These are phyloP conservation scores for Elymnias hypermnestra DNA, from an alignment of 1,140 invertebrate genomes.

Conservation along the genomic window DNA sequence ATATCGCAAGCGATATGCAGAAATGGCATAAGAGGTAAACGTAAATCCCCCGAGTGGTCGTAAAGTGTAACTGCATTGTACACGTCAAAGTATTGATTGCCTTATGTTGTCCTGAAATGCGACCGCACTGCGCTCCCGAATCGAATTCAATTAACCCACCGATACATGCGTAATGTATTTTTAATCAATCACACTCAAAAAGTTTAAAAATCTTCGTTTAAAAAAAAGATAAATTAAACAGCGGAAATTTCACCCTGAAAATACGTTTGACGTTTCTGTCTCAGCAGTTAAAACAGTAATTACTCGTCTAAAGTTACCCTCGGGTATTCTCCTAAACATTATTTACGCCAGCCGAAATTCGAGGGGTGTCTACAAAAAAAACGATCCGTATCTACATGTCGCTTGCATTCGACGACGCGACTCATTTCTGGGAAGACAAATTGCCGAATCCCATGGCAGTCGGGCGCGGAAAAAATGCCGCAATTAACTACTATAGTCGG, in stretches of 20 bases:
- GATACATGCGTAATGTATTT: constrained; percentile 37
- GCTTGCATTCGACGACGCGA: constrained; percentile 67
- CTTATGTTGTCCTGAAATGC: constrained; percentile 41
- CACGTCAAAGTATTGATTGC: constrained; percentile 61
- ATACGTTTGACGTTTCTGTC: constrained; percentile 65
- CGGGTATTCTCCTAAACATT: constrained; percentile 65
- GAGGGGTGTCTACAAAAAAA: constrained; percentile 65
- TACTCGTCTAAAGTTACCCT: constrained; percentile 70
- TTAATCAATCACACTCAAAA: constrained; percentile 29
- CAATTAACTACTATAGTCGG: constrained; percentile 61
- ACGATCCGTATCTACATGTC: constrained; percentile 63
- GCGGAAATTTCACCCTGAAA: constrained; percentile 37
- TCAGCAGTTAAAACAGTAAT: constrained; percentile 68
- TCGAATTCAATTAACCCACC: constrained; percentile 49
- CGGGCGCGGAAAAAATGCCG: constrained; percentile 66
- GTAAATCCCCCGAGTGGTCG: constrained; percentile 51
- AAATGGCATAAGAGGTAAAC: constrained; percentile 41
- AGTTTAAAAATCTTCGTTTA: constrained; percentile 5
- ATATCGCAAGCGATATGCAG: constrained; percentile 40
- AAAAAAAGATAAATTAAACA: constrained; percentile 21
- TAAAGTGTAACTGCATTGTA: constrained; percentile 50
- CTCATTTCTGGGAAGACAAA: constrained; percentile 75
- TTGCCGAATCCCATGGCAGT: constrained; percentile 64
- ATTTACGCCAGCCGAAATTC: constrained; percentile 64
- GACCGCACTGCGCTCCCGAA: constrained; percentile 35